Base-by-base conservation (phyloP, 2,113 vertebrate genomes). In the Mesoclemmys tuberculata region DNA sequence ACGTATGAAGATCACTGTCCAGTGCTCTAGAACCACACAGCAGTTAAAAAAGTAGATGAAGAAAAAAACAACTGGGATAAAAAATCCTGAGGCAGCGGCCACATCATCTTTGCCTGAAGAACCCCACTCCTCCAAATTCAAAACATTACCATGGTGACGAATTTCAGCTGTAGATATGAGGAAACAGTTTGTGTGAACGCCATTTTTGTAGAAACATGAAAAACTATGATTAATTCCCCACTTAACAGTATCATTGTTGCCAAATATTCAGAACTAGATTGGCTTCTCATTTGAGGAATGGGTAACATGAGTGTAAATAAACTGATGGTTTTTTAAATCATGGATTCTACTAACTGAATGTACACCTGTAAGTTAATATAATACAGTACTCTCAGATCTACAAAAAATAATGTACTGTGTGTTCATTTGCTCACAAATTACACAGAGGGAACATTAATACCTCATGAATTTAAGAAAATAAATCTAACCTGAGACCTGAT, bases 71-170 rank as follows among this genome's bases (percentile, higher is more conserved):
- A 79, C 90, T 90, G 89, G 61, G 84, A 31, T 82, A 91, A 89
- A 26, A 21, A 87, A 96, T 97, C 87, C 83, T 93, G 84, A 96
- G 87, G 85, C 78, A 93, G 49, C 3, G 31, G 55, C 27, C 89
- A 88, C 49, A 44, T 71, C 64, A 22, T 80, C 94, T 90, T 91
- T 96, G 85, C 95, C 90, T 92, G 93, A n/a, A 94, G 85, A 93
- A 94, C 83, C 94, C 92, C 75, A 5, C 83, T 87, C 87, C 85
- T 96, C 96, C 96, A 96, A 94, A 95, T 77, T 90, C 86, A 89
- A 84, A 81, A 90, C 81, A 97, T 98, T 97, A 85, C 97, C 94
- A 98, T 97, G 96, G 97, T 88, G 94, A 97, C 95, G 93, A 90
- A 96, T 97, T 96, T 97, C 96, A 90, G 94, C 95, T 85, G 91